A percentile compares a stretch with the other conserved stretches of the same genome.
Evolutionary conservation across 2,113 vertebrate genomes (phyloP).

Genomic region (zebrafish (Danio rerio)): DNA sequence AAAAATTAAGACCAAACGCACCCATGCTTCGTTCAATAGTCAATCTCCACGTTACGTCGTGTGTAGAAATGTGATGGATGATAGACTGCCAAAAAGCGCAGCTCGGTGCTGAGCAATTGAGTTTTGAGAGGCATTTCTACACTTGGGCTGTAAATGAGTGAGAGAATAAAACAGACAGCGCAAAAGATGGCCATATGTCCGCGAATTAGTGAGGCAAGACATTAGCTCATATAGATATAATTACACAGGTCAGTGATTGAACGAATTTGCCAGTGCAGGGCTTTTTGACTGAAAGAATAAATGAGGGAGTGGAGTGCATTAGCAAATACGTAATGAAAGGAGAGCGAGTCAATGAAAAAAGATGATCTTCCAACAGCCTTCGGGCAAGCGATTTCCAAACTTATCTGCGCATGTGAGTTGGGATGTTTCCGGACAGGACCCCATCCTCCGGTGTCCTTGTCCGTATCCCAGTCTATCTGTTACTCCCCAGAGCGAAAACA

Average conservation of each 20-base stretch:
- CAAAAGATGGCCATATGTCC: conserved; percentile 33
- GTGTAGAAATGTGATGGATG: neutral
- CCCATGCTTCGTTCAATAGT: conserved; percentile 33
- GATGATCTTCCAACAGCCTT: conserved; percentile 8
- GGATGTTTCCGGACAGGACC: conserved; percentile 1
- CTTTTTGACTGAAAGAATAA: conserved; percentile 35
- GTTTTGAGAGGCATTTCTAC: neutral
- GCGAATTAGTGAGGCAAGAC: conserved; percentile 42
- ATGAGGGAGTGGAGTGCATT: conserved; percentile 7
- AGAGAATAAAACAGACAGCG: conserved; percentile 15
- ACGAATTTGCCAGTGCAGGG: conserved; percentile 25
- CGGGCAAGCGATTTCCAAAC: neutral
- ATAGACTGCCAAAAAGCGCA: conserved; percentile 10
- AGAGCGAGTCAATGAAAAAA: conserved; percentile 24
- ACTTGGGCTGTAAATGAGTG: conserved; percentile 5
- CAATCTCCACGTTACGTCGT: conserved; percentile 1
- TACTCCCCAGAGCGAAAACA: conserved; percentile 42
- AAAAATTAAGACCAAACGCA: conserved; percentile 1
- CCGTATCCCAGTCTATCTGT: conserved; percentile 43
- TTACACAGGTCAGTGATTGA: conserved; percentile 42
- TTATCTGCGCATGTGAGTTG: neutral
- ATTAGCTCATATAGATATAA: conserved; percentile 41
- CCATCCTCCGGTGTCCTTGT: conserved; percentile 1
- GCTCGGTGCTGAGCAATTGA: neutral
- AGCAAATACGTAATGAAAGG: conserved; percentile 24